Base-by-base conservation (phyloP, 2,888 invertebrate species). In the Pseudococcus longispinus region DNA sequence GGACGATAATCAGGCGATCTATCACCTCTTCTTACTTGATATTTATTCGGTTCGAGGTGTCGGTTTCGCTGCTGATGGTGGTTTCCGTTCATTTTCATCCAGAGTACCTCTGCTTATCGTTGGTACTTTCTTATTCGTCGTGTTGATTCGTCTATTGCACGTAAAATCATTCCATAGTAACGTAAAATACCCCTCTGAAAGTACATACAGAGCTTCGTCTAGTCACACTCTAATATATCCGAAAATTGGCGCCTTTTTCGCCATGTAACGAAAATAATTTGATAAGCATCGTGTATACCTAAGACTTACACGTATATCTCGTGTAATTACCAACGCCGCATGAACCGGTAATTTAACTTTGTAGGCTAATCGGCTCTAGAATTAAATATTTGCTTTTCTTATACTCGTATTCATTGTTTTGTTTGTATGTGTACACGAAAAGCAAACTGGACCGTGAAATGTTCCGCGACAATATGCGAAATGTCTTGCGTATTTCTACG, bases 361-460 rank as follows among this genome's bases (percentile, higher is more conserved):
- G 42, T 80, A 42, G 77, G 77, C 77, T 80, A 80, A 80, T 80
- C 29, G 42, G 20, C 1, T 42, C 37, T 42, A 80, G 37, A 80
- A 80, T 80, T 80, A 80, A 80, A 80, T 80, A 80, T 80, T 80
- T 80, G 18, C 42, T 80, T 80, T 80, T 20, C 70, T 29, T 37
- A 37, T 37, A 37, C 5, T n/a, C n/a, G n/a, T n/a, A 37, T 37
- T 29, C 32, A 70, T 70, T 70, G 26, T 70, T 70, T 60, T 74
- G 18, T 74, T 70, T n/a, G 15, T 70, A 18, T 37, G 18, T n/a
- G 15, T 74, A 70, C 77, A 42, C 77, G n/a, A 80, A 26, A 4
- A 80, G n/a, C 77, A 42, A 80, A 80, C 77, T 80, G 77, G 77
- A 80, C 77, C 77, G 77, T 80, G 42, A 80, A 80, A 80, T 42